Base-by-base conservation (phyloP, 2,888 invertebrate genomes). In the Tyria jacobaeae region DNA sequence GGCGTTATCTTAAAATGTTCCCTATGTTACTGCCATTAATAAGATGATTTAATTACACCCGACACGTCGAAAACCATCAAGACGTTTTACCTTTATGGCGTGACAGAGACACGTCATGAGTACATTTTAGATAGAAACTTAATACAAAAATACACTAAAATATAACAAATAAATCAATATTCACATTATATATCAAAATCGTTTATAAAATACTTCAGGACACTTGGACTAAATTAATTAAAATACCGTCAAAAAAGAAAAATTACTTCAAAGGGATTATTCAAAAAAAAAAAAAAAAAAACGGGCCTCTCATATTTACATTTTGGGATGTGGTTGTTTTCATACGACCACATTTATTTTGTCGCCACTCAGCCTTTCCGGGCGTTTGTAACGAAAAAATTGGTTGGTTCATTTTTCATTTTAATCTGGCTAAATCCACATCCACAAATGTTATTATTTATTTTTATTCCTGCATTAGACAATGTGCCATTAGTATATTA, bases 321-420 rank as follows among this genome's bases (percentile, higher is more conserved):
- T 57, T 62, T 66, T 57, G 69, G 61, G 27, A 69, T 61, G 69
- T 64, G 75, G 66, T 64, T 50, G 59, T 52, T 66, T 68, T 48
- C 48, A 63, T 34, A 31, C 5, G 60, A 61, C 73, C 73, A 61
- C 64, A 72, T 61, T 66, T 52, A 66, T 75, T 69, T 60, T 58
- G 75, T 72, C 75, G 60, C 64, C 60, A 49, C 49, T 31, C 21
- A 54, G 41, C 51, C 62, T 47, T 62, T 62, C 62, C 54, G 41
- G 14, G 47, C 41, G 44, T 50, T 57, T 48, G 47, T 64, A 44
- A 34, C 55, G 39, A 52, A 54, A 60, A 60, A 61, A 74, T 71
- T 24, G 53, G 44, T 63, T 44, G 49, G 54, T 56, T 61, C 71
- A 62, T 68, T 62, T 66, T 64, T 50, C 59, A 63, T 69, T 69